A percentile compares a stretch with the other conserved stretches of the same genome.
Evolutionary conservation across 53 echinoderm and acorn worm genomes (phyloP).

Genomic region (Zoroaster sp.): DNA sequence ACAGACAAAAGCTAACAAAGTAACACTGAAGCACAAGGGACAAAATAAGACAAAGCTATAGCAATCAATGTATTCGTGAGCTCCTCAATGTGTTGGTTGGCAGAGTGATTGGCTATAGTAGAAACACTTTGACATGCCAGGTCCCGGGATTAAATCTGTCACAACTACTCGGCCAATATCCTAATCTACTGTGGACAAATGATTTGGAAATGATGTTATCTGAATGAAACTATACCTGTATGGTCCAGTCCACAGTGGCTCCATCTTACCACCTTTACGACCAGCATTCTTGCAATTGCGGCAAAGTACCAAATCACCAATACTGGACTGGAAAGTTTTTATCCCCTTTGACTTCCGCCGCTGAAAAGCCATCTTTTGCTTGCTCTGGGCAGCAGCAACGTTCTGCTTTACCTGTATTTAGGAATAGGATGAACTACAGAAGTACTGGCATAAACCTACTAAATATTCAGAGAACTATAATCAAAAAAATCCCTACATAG

Average conservation of each 20-base stretch:
- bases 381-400: neutral
- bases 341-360: neutral
- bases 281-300: neutral
- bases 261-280: constrained; percentile 11
- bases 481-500: no score
- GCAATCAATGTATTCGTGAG: no score
- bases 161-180: neutral
- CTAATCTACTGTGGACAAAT: neutral
- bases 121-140: neutral
- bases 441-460: no score
- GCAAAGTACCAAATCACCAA: neutral
- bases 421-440: no score
- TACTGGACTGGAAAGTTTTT: neutral
- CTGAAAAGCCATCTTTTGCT: neutral
- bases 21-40: no score
- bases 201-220: neutral
- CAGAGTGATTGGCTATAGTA: no score
- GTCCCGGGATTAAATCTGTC: neutral
- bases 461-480: no score
- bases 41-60: no score
- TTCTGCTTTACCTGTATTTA: no score
- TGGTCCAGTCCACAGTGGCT: constrained; percentile 1
- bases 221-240: neutral
- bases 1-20: no score
- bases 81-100: neutral